Conservation (phyloP, 2,888 invertebrate species). For the Leucoma salicis region DNA sequence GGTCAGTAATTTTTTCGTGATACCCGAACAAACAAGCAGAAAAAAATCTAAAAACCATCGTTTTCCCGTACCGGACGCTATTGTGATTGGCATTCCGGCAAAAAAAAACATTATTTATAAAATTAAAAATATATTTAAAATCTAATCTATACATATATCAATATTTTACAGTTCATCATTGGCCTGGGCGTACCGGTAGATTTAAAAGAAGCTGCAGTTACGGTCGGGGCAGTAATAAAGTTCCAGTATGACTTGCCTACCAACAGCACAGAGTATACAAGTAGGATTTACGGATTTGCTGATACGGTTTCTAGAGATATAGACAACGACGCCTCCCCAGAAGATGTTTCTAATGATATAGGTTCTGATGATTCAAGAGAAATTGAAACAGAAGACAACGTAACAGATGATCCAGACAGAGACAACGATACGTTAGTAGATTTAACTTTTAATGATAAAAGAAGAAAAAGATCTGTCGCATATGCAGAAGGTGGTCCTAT, state of each 20-base stretch:
- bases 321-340: conserved; percentile 41
- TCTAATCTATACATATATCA: too few species aligned
- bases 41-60: too few species aligned
- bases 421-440: conserved; percentile 66
- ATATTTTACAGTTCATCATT: conserved; percentile 81
- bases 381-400: conserved; percentile 25
- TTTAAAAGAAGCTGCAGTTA: conserved; percentile 83
- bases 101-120: too few species aligned
- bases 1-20: too few species aligned
- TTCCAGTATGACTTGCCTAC: conserved; percentile 85
- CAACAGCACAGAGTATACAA: conserved; percentile 83
- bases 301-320: conserved; percentile 70
- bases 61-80: too few species aligned
- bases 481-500: conserved; percentile 64
- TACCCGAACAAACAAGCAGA: too few species aligned
- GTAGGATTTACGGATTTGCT: conserved; percentile 71
- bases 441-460: conserved; percentile 60
- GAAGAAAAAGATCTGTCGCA: conserved; percentile 54
- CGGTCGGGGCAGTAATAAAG: conserved; percentile 85
- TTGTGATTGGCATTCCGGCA: too few species aligned
- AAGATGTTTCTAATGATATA: conserved; percentile 36
- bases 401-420: conserved; percentile 33
- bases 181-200: conserved; percentile 86
- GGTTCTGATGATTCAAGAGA: conserved; percentile 36
- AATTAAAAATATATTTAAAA: too few species aligned